Evolutionary conservation across 92 coral and sea anemone genomes (phyloP).

Genomic region (Chrysogorgia sp.): DNA sequence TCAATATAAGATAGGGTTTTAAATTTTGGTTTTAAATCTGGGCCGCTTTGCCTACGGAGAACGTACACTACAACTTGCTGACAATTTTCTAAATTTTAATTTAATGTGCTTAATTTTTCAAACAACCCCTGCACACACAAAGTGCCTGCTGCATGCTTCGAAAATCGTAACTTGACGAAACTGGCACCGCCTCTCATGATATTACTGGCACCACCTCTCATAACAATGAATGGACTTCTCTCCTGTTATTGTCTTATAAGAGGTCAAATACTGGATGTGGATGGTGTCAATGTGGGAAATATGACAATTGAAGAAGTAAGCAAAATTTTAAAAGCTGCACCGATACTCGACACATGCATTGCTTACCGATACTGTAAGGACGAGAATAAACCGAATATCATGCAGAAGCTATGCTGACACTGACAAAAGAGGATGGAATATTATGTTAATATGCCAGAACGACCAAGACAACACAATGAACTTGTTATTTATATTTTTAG

Average conservation of each 20-base stretch:
- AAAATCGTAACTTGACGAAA: no score
- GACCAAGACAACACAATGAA: neutral
- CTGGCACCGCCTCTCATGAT: no score
- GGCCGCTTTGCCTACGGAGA: no score
- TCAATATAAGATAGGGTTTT: constrained; percentile 83
- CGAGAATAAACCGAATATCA: constrained; percentile 51
- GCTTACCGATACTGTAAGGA: constrained; percentile 83
- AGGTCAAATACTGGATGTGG: constrained; percentile 88
- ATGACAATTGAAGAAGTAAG: constrained; percentile 81
- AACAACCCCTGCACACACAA: no score
- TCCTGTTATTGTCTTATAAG: constrained; percentile 51
- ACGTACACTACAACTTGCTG: no score
- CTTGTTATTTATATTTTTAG: constrained; percentile 5
- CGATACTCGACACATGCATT: constrained; percentile 78
- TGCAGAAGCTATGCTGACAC: constrained; percentile 88
- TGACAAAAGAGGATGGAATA: constrained; percentile 38
- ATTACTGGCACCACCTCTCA: no score
- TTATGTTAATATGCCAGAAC: neutral
- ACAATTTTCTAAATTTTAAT: no score
- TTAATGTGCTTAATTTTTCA: no score
- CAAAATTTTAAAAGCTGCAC: constrained; percentile 82
- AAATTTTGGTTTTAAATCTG: no score
- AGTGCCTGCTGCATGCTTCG: constrained; percentile 68
- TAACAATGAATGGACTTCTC: no score
- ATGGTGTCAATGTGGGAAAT: constrained; percentile 81